A percentile compares a stretch with the other conserved stretches of the same genome.
phyloP scores from a whole-genome alignment of 1,140 invertebrate species.

The Euschistus heros region DNA sequence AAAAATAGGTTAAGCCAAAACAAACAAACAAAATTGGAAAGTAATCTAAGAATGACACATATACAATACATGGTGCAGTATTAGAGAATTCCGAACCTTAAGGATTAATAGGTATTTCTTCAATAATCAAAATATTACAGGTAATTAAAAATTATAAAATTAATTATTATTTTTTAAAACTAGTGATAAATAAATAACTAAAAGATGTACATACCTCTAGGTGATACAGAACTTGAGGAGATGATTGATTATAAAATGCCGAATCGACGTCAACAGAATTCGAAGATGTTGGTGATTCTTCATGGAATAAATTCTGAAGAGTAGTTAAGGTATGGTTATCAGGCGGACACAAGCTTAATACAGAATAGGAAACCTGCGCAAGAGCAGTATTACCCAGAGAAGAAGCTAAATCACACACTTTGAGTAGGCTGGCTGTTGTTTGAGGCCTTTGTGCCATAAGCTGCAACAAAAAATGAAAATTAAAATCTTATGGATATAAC shows the following conservation, averaged over 20 bases:
- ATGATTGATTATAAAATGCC: slow-evolving; percentile 60
- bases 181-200: background rate
- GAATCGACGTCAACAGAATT: slow-evolving; percentile 42
- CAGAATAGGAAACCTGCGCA: slow-evolving; percentile 23
- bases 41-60: too few relatives aligned
- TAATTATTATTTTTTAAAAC: background rate
- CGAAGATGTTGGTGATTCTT: background rate
- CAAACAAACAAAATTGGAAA: too few relatives aligned
- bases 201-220: slow-evolving; percentile 41
- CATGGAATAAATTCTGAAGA: slow-evolving; percentile 19
- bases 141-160: slow-evolving; percentile 30
- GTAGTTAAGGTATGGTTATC: slow-evolving; percentile 12
- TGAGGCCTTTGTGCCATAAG: slow-evolving; percentile 16
- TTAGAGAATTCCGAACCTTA: too few relatives aligned
- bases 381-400: slow-evolving; percentile 20
- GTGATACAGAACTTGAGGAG: slow-evolving; percentile 68
- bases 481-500: too few relatives aligned
- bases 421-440: slow-evolving; percentile 16
- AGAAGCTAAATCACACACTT: slow-evolving; percentile 22
- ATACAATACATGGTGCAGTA: too few relatives aligned
- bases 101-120: too few relatives aligned
- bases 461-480: slow-evolving; percentile 18
- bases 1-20: too few relatives aligned
- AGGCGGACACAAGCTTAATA: slow-evolving; percentile 22
- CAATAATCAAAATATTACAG: too few relatives aligned